phyloP scores from a whole-genome alignment of 2,888 invertebrate species.

The Eristalinus sepulchralis region DNA sequence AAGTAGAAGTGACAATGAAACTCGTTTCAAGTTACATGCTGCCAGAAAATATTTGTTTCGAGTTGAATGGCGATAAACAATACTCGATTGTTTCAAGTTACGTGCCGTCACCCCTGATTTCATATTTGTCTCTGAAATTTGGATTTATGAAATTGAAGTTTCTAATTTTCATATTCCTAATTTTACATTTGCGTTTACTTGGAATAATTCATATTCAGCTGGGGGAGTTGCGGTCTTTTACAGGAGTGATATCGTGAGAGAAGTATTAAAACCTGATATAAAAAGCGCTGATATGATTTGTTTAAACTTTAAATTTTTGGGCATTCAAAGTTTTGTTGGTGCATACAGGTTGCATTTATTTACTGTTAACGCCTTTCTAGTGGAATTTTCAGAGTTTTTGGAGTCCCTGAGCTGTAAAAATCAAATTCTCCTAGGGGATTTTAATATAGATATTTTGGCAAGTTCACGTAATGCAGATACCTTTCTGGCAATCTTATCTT shows the following conservation, averaged over 20 bases:
- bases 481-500: background rate
- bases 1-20: too few relatives aligned
- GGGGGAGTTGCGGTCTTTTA: background rate
- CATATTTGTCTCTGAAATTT: slow-evolving; percentile 4
- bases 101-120: too few relatives aligned
- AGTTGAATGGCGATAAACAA: too few relatives aligned
- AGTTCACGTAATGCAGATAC: background rate
- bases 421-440: background rate
- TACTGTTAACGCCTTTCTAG: slow-evolving; percentile 1
- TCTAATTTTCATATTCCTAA: background rate
- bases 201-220: background rate
- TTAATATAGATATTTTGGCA: background rate
- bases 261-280: background rate
- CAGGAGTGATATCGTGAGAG: background rate
- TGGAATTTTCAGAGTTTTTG: slow-evolving; percentile 16
- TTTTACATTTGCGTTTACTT: background rate
- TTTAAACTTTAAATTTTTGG: slow-evolving; percentile 5
- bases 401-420: background rate
- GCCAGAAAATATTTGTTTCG: too few relatives aligned
- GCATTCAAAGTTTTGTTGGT: background rate
- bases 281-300: slow-evolving; percentile 15
- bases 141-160: background rate
- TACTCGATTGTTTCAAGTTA: too few relatives aligned
- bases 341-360: slow-evolving; percentile 7
- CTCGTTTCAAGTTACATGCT: too few relatives aligned